These are phyloP conservation scores for Siphlonurus alternatus DNA, from an alignment of 2,888 invertebrate genomes.

Conservation along the genomic window DNA sequence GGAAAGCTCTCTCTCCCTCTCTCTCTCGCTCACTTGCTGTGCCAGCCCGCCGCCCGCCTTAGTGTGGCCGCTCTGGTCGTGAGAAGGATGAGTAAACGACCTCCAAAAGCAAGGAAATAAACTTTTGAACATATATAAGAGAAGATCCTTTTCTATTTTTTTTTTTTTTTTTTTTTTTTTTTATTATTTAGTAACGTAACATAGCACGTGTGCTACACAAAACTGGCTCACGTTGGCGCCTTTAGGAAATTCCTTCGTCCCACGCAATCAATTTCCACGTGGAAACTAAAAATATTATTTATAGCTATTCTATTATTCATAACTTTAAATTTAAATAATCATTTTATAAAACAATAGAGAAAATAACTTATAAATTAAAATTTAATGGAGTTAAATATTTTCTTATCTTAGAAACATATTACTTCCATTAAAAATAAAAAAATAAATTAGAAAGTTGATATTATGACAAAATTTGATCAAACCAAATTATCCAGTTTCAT, in stretches of 20 bases:
- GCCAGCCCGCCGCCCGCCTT: neutral
- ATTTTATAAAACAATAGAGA: no score
- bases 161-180: neutral
- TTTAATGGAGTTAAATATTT: no score
- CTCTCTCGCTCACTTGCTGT: no score
- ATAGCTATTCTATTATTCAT: no score
- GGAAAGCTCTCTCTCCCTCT: neutral
- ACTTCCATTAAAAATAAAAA: no score
- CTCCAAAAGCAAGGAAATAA: neutral
- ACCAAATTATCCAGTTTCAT: no score
- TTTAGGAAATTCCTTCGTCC: neutral
- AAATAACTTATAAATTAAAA: no score
- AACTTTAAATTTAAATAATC: no score
- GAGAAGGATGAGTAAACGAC: neutral
- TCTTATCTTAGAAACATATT: no score
- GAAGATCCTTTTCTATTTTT: neutral
- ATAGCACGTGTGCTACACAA: neutral
- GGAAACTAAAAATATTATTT: neutral
- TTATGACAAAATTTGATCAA: no score
- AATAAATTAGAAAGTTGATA: no score
- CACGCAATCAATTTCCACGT: neutral
- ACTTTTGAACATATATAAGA: neutral
- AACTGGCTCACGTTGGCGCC: neutral
- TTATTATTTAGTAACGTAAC: neutral
- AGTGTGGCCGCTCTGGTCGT: no score